These are phyloP conservation scores for Cuculus canorus DNA, from an alignment of 2,797 vertebrate species.

Conservation along the genomic window DNA sequence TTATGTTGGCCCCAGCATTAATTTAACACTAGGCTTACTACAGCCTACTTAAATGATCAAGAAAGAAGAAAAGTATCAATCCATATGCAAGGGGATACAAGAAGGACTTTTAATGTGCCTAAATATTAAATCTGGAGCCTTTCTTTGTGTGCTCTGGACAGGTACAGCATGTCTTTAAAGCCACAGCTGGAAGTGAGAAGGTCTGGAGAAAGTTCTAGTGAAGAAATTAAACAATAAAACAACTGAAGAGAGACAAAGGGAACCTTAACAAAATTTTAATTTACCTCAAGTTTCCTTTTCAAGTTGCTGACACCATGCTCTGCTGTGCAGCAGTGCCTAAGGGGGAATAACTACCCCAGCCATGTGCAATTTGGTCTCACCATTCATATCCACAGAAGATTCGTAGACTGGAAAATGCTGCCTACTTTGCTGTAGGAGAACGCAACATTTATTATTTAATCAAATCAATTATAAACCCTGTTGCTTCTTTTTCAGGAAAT, in stretches of 20 bases:
- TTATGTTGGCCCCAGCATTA: neutral
- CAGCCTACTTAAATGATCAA: neutral
- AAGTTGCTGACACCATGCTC: neutral
- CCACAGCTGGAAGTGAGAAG: neutral
- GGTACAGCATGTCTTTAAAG: neutral
- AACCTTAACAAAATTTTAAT: neutral
- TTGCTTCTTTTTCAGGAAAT: constrained; percentile 47
- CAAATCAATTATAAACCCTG: neutral
- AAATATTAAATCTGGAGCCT: neutral
- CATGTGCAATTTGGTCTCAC: neutral
- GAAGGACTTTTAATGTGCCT: neutral
- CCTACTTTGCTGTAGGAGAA: neutral
- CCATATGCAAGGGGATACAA: neutral
- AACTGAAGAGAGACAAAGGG: neutral
- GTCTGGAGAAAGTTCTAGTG: neutral
- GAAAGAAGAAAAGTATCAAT: neutral
- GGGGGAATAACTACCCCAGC: neutral
- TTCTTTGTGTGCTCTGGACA: neutral
- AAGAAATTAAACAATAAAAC: neutral
- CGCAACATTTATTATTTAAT: constrained; percentile 52
- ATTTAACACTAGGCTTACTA: neutral
- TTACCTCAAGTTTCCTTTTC: neutral
- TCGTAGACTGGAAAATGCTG: neutral
- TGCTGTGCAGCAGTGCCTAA: neutral
- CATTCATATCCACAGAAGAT: neutral